Conservation (phyloP, 2,113 vertebrate species). For the Carettochelys insculpta region DNA sequence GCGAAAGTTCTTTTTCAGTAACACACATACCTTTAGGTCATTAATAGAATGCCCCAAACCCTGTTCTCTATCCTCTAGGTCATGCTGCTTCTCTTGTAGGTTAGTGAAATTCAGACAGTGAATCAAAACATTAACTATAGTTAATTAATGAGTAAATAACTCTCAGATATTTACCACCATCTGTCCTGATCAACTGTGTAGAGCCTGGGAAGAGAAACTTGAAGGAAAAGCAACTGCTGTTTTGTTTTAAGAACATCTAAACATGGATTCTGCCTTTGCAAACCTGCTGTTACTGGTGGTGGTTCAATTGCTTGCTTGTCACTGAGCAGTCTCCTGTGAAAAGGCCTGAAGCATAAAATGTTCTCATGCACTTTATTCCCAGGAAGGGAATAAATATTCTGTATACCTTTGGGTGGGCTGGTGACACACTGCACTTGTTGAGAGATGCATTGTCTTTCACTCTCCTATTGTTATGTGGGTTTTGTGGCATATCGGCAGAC, state of each 20-base stretch:
- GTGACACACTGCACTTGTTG: neutral
- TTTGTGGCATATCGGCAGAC: too few relatives aligned
- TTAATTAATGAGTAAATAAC: neutral
- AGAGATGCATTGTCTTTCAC: neutral
- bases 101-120: neutral
- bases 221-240: neutral
- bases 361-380: neutral
- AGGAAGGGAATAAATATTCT: neutral
- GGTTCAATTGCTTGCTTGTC: neutral
- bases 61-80: fast-evolving
- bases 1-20: too few relatives aligned
- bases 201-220: neutral
- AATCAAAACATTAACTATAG: fast-evolving
- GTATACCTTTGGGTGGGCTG: neutral
- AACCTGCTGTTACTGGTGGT: neutral
- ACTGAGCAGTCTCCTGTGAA: neutral
- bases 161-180: neutral
- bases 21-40: too few relatives aligned
- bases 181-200: neutral
- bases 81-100: neutral
- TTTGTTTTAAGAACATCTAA: neutral
- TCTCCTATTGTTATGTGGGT: neutral
- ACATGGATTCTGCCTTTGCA: neutral
- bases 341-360: neutral
- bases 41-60: neutral